Evolutionary conservation across 2,797 vertebrate genomes (phyloP).

Genomic region (Enteromius radiatus): DNA sequence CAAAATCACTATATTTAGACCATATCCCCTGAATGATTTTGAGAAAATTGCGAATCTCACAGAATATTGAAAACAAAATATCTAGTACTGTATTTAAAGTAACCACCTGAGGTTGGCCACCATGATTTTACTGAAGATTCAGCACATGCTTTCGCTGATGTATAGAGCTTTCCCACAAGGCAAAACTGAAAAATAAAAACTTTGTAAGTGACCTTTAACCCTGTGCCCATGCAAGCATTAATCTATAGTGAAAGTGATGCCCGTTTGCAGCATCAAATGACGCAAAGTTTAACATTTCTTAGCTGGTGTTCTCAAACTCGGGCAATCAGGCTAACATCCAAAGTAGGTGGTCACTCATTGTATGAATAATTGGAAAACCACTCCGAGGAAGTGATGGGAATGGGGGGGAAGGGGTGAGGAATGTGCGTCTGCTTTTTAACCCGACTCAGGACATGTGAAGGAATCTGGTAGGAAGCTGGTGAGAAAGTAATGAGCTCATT

Average conservation of each 20-base stretch:
- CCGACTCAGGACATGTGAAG: background rate
- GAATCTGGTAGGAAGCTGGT: conserved; percentile 4
- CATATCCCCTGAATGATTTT: background rate
- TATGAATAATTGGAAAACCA: conserved; percentile 24
- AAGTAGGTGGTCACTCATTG: background rate
- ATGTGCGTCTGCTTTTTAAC: conserved; percentile 3
- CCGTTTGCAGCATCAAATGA: background rate
- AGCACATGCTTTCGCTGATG: background rate
- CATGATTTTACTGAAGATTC: background rate
- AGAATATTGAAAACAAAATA: background rate
- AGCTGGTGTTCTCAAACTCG: background rate
- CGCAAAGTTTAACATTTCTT: background rate
- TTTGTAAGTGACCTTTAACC: background rate
- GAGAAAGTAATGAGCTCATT: conserved; percentile 4
- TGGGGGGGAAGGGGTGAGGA: conserved; percentile 6
- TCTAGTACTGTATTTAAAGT: background rate
- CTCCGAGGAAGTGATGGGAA: background rate
- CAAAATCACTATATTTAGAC: background rate
- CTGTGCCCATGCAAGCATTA: background rate
- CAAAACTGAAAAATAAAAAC: background rate
- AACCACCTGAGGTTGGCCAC: background rate
- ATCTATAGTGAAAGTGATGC: background rate
- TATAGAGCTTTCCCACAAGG: background rate
- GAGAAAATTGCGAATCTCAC: background rate
- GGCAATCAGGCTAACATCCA: background rate